Evolutionary conservation across 2,888 invertebrate species (phyloP), one percentile per base, ranked within the genome.

Genomic region (Hecatera dysodea): DNA sequence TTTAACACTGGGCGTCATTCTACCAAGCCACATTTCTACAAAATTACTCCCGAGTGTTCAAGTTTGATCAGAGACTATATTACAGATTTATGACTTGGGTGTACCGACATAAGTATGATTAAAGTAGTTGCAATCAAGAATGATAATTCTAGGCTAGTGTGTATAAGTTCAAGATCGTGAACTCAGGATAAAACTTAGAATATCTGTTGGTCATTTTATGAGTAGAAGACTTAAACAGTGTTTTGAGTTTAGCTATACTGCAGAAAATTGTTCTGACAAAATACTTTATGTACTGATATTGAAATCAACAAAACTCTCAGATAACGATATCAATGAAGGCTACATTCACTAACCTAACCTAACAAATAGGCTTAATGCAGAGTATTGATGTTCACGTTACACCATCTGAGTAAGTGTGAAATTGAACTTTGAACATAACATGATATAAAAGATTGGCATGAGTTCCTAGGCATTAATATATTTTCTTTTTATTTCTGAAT

Each of bases 91-190:
- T 19, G 24, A 19, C 39, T 29, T 29, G 12, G 8, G 33, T 36
- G 8, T 36, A 17, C n/a, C n/a, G n/a, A n/a, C 15, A 22, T 44
- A 44, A 33, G 4, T 19, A 39, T 17, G 1, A 59, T 59, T 57
- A 17, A 24, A 15, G 12, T 22, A 50, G n/a, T 33, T 46, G 29
- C 36, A 19, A 55, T 33, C 39, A 42, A 72, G 53, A 48, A 63
- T 36, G 8, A 55, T 63, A 42, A 63, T 62, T 57, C 39, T 68
- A 48, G 33, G 15, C n/a, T 60, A 50, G 39, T 63, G 33, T 15
- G 4, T 24, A 11, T 9, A 62, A 39, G 73, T 63, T 72, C 63
- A 72, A 62, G 71, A 72, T 36, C 42, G 48, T 61, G 44, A 67
- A 67, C 67, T 60, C 24, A 29, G 22, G 33, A 56, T 60, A 19